Evolutionary conservation across 2,888 invertebrate genomes (phyloP).

Genomic region (Taphrorychus bicolor): DNA sequence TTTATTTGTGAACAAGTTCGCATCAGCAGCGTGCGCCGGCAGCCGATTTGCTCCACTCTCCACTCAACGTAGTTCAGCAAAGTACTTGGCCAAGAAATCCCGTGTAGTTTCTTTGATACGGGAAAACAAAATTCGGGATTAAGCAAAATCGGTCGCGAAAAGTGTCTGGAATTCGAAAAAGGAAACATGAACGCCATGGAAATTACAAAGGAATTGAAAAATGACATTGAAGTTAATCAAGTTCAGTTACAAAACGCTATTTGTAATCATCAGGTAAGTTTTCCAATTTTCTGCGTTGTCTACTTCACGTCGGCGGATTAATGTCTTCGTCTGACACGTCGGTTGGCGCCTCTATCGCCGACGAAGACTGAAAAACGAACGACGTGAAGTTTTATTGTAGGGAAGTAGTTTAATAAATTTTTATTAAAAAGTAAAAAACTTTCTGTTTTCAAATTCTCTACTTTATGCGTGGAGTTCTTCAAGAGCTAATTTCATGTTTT

Average conservation of each 20-base stretch:
- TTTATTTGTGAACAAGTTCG: slow-evolving; percentile 35
- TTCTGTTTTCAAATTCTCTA: neutral
- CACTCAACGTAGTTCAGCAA: slow-evolving; percentile 10
- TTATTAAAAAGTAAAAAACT: neutral
- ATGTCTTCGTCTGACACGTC: neutral
- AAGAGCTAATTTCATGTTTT: slow-evolving; percentile 28
- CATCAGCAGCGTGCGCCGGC: slow-evolving; percentile 43
- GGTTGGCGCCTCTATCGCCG: neutral
- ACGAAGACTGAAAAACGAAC: slow-evolving; percentile 28
- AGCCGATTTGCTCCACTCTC: slow-evolving; percentile 40
- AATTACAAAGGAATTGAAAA: slow-evolving; percentile 56
- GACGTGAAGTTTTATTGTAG: neutral
- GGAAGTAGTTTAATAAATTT: slow-evolving; percentile 4
- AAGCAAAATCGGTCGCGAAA: neutral
- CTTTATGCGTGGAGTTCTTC: neutral
- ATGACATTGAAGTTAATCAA: slow-evolving; percentile 56
- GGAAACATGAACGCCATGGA: slow-evolving; percentile 54
- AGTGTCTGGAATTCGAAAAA: neutral
- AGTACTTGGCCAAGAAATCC: slow-evolving; percentile 43
- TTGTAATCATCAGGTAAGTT: slow-evolving; percentile 60
- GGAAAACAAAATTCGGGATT: neutral
- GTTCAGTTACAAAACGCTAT: slow-evolving; percentile 58
- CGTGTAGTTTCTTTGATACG: slow-evolving; percentile 38
- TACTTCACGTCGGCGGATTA: slow-evolving; percentile 42
- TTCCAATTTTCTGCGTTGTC: slow-evolving; percentile 39